Base-by-base conservation (phyloP, 1,140 invertebrate species). In the Meteorus sp. region DNA sequence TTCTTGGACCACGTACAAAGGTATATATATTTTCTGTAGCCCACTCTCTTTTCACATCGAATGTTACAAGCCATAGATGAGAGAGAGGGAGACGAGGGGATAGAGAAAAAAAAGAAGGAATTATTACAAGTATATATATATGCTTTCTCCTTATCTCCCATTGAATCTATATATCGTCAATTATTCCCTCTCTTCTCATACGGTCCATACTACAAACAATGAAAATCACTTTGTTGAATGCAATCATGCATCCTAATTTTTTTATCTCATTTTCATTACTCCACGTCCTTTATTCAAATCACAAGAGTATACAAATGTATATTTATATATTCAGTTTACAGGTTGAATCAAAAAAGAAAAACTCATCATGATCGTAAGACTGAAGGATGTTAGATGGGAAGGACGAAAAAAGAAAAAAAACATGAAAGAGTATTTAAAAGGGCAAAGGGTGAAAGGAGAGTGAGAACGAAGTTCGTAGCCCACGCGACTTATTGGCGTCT, bases 391-490 rank as follows among this genome's bases (percentile, higher is more conserved):
- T 7, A 7, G 29, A 7, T 33, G 29, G 6, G 11, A 7, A 7
- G 29, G 11, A 33, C 6, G 11, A 33, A 39, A 39, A 39, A 39
- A 39, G 13, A 11, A 4, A 35, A 5, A 35, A 11, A 17, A 17
- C 2, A 13, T 35, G 15, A 37, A 52, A 11, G 37, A 52, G 22
- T 20, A 52, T 3, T 31, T 35, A 52, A 52, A 27, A 29, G 17
- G 35, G 35, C 17, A 39, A 39, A 48, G 17, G 33, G 19, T 19
- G 27, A 29, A 35, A 35, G 33, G 2, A 41, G 39, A 50, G 41
- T n/a, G 59, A 48, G 61, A 39, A 65, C 61, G 62, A 61, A 67
- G 68, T 56, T 56, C 61, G 64, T 72, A 65, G 55, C 62, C 19
- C 13, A 2, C 25, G 33, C 19, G 22, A 37, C 22, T 41, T 31